phyloP scores from a whole-genome alignment of 2,888 invertebrate genomes.

The Cataglyphis albicans region DNA sequence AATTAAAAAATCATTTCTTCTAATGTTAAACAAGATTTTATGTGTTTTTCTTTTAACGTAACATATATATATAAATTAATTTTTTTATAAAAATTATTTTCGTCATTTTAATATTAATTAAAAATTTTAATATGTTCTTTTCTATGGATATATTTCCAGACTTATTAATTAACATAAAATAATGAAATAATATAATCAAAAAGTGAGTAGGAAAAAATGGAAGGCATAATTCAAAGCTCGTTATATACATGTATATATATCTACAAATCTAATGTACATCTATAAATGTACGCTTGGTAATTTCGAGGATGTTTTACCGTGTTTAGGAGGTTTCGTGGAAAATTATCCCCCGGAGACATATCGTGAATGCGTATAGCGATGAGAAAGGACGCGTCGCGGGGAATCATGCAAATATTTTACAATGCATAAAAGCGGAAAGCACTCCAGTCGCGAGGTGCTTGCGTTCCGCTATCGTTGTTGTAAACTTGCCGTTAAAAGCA shows the following conservation, averaged over 20 bases:
- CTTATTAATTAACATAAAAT: conserved; percentile 16
- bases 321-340: conserved; percentile 62
- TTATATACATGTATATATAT: conserved; percentile 13
- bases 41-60: neutral
- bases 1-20: neutral
- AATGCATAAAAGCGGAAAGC: conserved; percentile 67
- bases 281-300: conserved; percentile 47
- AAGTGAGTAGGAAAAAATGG: conserved; percentile 32
- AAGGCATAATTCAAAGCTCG: conserved; percentile 31
- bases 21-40: neutral
- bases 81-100: neutral
- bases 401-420: conserved; percentile 74
- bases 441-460: conserved; percentile 58
- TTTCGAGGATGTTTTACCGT: conserved; percentile 61
- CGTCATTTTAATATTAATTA: conserved; percentile 6
- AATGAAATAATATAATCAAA: conserved; percentile 35
- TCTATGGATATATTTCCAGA: neutral
- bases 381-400: conserved; percentile 65
- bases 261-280: conserved; percentile 20
- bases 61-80: neutral
- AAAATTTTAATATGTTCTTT: neutral
- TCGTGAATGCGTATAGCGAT: conserved; percentile 45
- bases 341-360: conserved; percentile 65
- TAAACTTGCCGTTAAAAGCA: conserved; percentile 67
- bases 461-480: conserved; percentile 23